Base-by-base conservation (phyloP, 2,888 invertebrate species). In the Watsonalla binaria region DNA sequence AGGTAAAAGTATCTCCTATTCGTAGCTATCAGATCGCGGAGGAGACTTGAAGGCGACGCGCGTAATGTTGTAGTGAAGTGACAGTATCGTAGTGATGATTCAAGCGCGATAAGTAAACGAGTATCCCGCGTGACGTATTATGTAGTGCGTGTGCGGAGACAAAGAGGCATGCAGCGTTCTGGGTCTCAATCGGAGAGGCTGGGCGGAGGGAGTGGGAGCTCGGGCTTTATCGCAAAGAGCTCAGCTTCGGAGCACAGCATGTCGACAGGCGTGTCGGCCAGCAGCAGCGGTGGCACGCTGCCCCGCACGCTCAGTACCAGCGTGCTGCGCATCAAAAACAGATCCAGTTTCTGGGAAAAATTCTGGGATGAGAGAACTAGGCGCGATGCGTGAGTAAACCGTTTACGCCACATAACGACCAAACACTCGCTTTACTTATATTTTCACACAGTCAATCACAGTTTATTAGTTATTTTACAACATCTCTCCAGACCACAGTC, bases 301-400 rank as follows among this genome's bases (percentile, higher is more conserved):
- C 94, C 94, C 5, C 90, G 95, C 59, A 95, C 95, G 9, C 92
- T 95, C 61, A 95, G 95, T 80, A 96, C 96, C 59, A 95, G 95
- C 68, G 96, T 95, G 45, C 92, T 97, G 52, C 92, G 96, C 70
- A 94, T 95, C 76, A 95, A 95, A 74, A 93, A 94, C 80, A 92
- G 96, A 69, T 94, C 94, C 59, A 93, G 95, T 49, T 97, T 96
- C 83, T 96, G 96, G 96, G 95, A 96, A 76, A 95, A 96, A 84
- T 95, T 95, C 86, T 95, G 94, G 93, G 93, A 94, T 68, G 93
- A 94, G 65, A 92, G 93, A 66, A 92, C 92, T 58, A 92, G 92
- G 63, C 90, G 94, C 65, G 93, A 94, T 79, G 93, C 92, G 94
- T 94, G 92, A 94, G 94, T 94, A 49, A 37, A 24, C 24, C 24